Evolutionary conservation across 2,113 vertebrate genomes (phyloP).

Genomic region (Oenanthe melanoleuca): DNA sequence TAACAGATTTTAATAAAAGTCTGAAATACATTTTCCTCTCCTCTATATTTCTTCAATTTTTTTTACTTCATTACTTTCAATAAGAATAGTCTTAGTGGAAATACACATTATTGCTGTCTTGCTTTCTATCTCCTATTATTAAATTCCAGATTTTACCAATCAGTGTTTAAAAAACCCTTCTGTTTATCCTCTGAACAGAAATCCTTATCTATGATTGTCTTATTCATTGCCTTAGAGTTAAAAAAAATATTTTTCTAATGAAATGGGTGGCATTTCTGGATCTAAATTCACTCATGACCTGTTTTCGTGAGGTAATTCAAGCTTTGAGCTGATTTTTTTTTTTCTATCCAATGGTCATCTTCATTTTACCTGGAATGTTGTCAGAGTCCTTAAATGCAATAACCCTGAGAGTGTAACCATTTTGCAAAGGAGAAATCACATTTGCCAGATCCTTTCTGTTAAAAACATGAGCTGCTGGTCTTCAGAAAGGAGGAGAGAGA

Average conservation of each 20-base stretch:
- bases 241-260: neutral
- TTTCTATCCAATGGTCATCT: neutral
- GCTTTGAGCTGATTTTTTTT: neutral
- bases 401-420: neutral
- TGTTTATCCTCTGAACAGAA: neutral
- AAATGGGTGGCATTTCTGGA: neutral
- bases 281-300: neutral
- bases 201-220: neutral
- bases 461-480: neutral
- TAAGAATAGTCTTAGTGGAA: neutral
- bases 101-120: neutral
- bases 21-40: neutral
- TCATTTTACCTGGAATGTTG: neutral
- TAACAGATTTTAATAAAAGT: neutral
- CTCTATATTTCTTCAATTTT: neutral
- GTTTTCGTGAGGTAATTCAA: neutral
- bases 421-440: neutral
- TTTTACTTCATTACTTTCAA: neutral
- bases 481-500: neutral
- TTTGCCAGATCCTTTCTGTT: neutral
- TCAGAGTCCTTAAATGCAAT: neutral
- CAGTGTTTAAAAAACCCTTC: neutral
- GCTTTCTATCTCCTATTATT: neutral
- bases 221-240: constrained; percentile 36
- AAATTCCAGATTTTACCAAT: neutral